Evolutionary conservation across 1,140 invertebrate genomes (phyloP).

Genomic region (Drosophila willistoni): DNA sequence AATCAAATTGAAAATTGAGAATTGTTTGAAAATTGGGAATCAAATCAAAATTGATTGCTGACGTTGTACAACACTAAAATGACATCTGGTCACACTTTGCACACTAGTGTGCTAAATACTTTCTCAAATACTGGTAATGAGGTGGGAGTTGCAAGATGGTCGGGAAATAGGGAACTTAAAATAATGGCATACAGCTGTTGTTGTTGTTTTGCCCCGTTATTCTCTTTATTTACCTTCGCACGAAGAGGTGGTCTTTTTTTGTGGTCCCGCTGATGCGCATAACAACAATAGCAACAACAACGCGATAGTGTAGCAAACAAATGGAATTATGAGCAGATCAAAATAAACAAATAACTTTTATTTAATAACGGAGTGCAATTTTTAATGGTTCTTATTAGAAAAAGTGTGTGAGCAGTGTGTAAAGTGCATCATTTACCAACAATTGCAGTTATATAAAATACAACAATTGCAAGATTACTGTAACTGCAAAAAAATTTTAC

Average conservation of each 20-base stretch:
- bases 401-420: slow-evolving; percentile 1
- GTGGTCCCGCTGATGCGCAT: not conserved
- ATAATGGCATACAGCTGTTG: no score
- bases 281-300: not conserved
- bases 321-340: not conserved
- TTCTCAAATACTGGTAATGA: not conserved
- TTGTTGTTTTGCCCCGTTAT: no score
- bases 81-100: not conserved
- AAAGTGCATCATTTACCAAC: slow-evolving; percentile 1
- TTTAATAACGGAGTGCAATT: not conserved
- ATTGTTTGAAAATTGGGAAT: not conserved
- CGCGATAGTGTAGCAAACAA: not conserved
- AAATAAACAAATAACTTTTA: not conserved
- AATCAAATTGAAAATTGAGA: not conserved
- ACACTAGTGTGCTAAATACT: no score
- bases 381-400: not conserved
- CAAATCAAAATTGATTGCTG: slow-evolving; percentile 3
- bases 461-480: slow-evolving; percentile 32
- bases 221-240: no score
- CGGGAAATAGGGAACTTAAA: no score
- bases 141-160: no score
- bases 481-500: slow-evolving; percentile 63
- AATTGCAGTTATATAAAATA: slow-evolving; percentile 58
- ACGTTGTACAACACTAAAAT: not conserved
- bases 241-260: slow-evolving; percentile 1